phyloP scores from a whole-genome alignment of 2,888 invertebrate species.

The Neria commutata region DNA sequence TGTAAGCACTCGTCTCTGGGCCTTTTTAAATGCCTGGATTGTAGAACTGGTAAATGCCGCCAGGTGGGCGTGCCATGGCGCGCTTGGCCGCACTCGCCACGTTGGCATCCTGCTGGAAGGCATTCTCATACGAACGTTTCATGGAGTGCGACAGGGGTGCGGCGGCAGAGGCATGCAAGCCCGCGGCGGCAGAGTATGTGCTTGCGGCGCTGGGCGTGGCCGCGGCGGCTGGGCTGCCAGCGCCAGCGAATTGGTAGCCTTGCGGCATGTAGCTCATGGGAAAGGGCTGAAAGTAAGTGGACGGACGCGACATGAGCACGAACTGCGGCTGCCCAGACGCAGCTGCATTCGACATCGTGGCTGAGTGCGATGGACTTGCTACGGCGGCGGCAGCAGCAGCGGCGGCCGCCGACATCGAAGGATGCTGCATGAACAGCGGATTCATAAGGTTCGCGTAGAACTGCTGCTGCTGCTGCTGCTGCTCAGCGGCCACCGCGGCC shows the following conservation, averaged over 20 bases:
- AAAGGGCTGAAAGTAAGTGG: constrained; percentile 57
- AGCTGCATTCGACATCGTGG: constrained; percentile 30
- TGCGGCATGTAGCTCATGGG: constrained; percentile 41
- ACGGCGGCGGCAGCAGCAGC: constrained; percentile 47
- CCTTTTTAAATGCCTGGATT: constrained; percentile 57
- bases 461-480: constrained; percentile 45
- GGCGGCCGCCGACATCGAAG: constrained; percentile 44
- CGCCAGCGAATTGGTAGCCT: constrained; percentile 17
- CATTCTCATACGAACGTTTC: constrained; percentile 76
- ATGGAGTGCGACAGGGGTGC: constrained; percentile 58
- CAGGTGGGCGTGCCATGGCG: constrained; percentile 51
- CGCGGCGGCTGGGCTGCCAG: constrained; percentile 14
- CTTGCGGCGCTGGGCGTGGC: constrained; percentile 2
- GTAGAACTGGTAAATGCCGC: constrained; percentile 49
- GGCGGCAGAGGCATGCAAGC: constrained; percentile 33
- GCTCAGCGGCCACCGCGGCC: constrained; percentile 64
- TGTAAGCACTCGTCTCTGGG: too few species aligned
- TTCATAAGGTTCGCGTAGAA: constrained; percentile 48
- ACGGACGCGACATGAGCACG: constrained; percentile 59
- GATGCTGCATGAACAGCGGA: constrained; percentile 47
- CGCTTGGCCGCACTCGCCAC: constrained; percentile 56
- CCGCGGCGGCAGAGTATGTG: constrained; percentile 37
- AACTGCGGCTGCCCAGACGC: constrained; percentile 57
- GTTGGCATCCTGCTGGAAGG: constrained; percentile 66
- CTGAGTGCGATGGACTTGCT: constrained; percentile 39